Conservation (phyloP, 2,113 vertebrate species). For the Mobula hypostoma region DNA sequence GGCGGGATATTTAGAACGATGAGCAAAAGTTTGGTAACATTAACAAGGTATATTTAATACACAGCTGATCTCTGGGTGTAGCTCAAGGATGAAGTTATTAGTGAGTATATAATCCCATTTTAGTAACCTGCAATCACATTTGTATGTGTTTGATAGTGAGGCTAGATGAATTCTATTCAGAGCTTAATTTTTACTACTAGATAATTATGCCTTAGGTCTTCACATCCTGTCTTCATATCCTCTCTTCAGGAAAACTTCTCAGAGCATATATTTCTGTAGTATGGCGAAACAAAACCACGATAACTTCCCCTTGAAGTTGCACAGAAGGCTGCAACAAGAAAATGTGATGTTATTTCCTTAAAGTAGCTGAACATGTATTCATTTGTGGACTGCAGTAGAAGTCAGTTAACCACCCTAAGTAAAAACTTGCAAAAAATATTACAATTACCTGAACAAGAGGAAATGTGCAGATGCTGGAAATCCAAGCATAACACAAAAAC, state of each 20-base stretch:
- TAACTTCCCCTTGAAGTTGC: neutral
- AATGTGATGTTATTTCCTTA: too few relatives aligned
- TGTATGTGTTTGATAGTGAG: conserved; percentile 61
- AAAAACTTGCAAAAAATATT: conserved; percentile 71
- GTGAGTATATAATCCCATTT: conserved; percentile 70
- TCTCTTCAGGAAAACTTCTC: neutral
- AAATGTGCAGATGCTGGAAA: too few relatives aligned
- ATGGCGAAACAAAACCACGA: neutral
- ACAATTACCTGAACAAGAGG: conserved; percentile 52
- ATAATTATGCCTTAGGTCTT: conserved; percentile 4
- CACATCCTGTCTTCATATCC: neutral
- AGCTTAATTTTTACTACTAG: neutral
- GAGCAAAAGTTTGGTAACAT: neutral
- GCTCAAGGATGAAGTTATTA: conserved; percentile 76
- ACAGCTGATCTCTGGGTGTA: conserved; percentile 53
- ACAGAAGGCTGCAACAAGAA: too few relatives aligned
- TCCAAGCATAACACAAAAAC: too few relatives aligned
- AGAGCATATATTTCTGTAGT: neutral
- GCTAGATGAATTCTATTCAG: conserved; percentile 57
- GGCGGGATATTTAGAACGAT: neutral
- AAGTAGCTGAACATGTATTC: conserved; percentile 57
- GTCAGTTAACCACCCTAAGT: conserved; percentile 83
- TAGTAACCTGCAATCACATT: conserved; percentile 79
- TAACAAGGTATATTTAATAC: neutral
- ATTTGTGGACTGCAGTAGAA: conserved; percentile 86